Conservation (phyloP, 2,888 invertebrate genomes). For the Tipula lateralis region DNA sequence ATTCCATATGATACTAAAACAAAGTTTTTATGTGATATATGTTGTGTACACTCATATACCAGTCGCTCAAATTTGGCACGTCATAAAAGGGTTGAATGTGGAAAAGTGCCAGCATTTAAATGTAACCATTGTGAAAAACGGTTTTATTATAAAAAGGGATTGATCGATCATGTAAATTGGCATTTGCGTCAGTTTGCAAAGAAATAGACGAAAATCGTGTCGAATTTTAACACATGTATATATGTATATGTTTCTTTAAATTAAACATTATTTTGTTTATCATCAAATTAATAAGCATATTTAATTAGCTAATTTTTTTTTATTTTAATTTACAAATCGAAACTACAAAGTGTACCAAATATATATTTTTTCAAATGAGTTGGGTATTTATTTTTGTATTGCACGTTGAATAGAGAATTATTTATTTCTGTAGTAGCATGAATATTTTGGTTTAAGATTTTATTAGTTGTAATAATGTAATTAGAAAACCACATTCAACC, state of each 20-base stretch:
- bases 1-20: neutral
- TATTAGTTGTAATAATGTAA: neutral
- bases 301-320: neutral
- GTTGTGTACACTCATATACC: conserved; percentile 41
- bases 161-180: conserved; percentile 6
- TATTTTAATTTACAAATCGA: neutral
- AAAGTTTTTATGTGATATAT: conserved; percentile 35
- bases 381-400: neutral
- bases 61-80: conserved; percentile 47
- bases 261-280: conserved; percentile 9
- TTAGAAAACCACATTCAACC: neutral
- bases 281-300: neutral
- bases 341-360: neutral
- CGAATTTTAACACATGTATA: neutral
- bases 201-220: neutral
- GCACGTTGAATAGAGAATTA: neutral
- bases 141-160: conserved; percentile 41
- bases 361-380: neutral
- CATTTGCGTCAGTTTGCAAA: neutral
- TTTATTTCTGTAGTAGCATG: neutral
- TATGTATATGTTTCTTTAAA: conserved; percentile 28
- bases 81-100: conserved; percentile 51
- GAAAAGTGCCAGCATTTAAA: conserved; percentile 49
- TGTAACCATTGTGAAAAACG: conserved; percentile 46
- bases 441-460: neutral